A percentile compares a stretch with the other conserved stretches of the same genome.
Conservation (phyloP, 2,888 invertebrate species). For the Drosophila fulvimacula region DNA sequence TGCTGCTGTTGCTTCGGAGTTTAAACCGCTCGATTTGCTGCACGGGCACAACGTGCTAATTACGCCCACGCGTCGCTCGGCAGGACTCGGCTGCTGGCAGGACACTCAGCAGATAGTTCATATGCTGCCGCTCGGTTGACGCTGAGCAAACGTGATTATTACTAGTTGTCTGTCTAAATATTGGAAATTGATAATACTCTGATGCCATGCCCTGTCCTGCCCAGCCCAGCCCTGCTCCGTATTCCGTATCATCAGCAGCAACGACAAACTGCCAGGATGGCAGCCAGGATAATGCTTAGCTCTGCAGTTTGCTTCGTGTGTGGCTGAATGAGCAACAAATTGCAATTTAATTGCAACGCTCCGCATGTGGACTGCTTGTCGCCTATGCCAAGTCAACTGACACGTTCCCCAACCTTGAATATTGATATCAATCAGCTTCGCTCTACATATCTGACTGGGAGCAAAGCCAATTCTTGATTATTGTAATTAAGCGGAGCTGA, state of each 20-base stretch:
- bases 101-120: conserved; percentile 12
- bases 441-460: neutral
- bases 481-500: neutral
- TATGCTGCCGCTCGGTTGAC: conserved; percentile 60
- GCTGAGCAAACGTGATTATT: conserved; percentile 72
- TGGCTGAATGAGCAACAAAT: conserved; percentile 50
- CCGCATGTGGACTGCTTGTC: conserved; percentile 13
- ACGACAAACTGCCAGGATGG: conserved; percentile 27
- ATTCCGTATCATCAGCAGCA: conserved; percentile 21
- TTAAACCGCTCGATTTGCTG: conserved; percentile 71
- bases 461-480: neutral
- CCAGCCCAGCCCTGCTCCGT: neutral
- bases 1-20: conserved; percentile 22
- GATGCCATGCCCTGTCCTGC: neutral
- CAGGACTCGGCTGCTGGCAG: conserved; percentile 9
- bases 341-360: conserved; percentile 45
- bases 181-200: conserved; percentile 70
- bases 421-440: conserved; percentile 20
- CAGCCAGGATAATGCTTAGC: conserved; percentile 29
- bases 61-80: conserved; percentile 36
- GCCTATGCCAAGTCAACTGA: conserved; percentile 7
- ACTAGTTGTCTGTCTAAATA: conserved; percentile 73
- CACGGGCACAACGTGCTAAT: conserved; percentile 66
- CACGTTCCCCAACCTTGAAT: conserved; percentile 2
- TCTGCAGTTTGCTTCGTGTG: conserved; percentile 28